Evolutionary conservation across 64 coral and sea anemone species (phyloP), one percentile per base, ranked within the genome.

Genomic region (Pachyseris speciosa): DNA sequence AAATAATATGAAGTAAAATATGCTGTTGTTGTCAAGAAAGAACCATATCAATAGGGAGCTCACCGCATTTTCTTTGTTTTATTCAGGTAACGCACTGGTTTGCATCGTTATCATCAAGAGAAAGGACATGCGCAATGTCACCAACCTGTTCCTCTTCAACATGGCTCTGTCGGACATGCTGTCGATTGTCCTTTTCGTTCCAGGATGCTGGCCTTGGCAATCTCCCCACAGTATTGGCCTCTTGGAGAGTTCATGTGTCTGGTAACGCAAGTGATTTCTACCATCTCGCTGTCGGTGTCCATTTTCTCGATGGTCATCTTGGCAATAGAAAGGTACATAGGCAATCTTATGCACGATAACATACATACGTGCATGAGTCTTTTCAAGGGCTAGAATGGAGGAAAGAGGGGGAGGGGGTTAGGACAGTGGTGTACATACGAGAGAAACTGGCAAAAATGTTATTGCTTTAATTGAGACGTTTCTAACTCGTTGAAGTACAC

Each of bases 41-140:
- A 20, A 0, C 12, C 51, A 57, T 20, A 19, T 20, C 22, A 20
- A 57, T 13, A n/a, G n/a, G n/a, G n/a, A n/a, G n/a, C n/a, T n/a
- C n/a, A n/a, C n/a, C n/a, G n/a, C n/a, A n/a, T n/a, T n/a, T n/a
- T n/a, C n/a, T n/a, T 25, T 41, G 1, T 55, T 20, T 22, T 83
- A 57, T 17, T 39, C 34, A 97, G 95, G 95, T n/a, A 93, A 97
- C 49, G 69, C 43, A 4, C 65, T 97, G 29, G 95, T 97, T n/a
- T 97, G 95, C 64, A 75, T 90, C 45, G 95, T 97, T 16, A 85
- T 97, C 70, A 69, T 79, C 50, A 87, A 78, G 16, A 93, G 89
- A 55, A 87, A 72, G 27, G 86, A 91, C 91, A 97, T 97, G 95
- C 95, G 95, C 68, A 90, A 79, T 64, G 91, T 86, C 30, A 97